Conservation (phyloP, 2,113 vertebrate genomes). For the Ictalurus punctatus region DNA sequence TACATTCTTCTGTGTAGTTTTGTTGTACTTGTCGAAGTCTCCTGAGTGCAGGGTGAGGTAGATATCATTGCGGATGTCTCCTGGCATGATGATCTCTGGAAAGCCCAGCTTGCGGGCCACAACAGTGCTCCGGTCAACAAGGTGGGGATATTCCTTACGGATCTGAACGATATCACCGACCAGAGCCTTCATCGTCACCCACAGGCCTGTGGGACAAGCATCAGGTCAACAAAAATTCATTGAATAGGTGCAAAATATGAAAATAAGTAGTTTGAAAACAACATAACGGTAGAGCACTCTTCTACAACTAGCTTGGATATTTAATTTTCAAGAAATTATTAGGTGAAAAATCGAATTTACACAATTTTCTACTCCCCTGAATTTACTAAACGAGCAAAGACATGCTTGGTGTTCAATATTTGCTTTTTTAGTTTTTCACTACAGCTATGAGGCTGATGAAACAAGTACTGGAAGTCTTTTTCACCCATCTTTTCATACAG, state of each 20-base stretch:
- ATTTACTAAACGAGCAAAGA: not conserved
- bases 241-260: not conserved
- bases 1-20: conserved; percentile 95
- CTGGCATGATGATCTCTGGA: conserved; percentile 99
- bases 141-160: conserved; percentile 93
- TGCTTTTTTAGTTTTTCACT: not conserved
- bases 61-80: conserved; percentile 96
- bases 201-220: conserved; percentile 77
- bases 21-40: conserved; percentile 97
- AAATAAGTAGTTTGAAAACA: not conserved
- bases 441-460: not conserved
- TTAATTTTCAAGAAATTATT: not conserved
- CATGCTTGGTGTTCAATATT: not conserved
- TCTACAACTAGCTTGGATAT: not conserved
- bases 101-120: conserved; percentile 96
- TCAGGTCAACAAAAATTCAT: not conserved
- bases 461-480: not conserved
- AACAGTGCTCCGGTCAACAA: conserved; percentile 93
- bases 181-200: conserved; percentile 97
- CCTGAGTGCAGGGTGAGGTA: conserved; percentile 89
- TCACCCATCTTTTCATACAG: not conserved
- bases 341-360: not conserved
- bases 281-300: not conserved
- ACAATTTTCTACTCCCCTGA: not conserved
- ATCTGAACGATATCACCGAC: conserved; percentile 91